Evolutionary conservation across 2,113 vertebrate species (phyloP).

Genomic region (Passerina amoena): DNA sequence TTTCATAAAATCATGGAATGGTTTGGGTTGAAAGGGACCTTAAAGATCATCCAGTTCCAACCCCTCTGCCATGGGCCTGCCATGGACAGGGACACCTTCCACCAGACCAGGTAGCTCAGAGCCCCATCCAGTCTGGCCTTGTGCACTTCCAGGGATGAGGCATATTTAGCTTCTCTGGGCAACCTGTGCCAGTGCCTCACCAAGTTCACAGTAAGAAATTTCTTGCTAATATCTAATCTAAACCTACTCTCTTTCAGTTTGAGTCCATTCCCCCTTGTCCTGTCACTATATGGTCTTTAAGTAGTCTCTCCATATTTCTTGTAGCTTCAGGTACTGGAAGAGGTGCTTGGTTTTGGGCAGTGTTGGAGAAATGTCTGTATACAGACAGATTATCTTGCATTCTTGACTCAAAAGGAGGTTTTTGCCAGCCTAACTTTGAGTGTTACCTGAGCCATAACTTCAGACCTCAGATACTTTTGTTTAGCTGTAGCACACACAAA

Average conservation of each 20-base stretch:
- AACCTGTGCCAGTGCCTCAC: neutral
- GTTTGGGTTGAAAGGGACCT: neutral
- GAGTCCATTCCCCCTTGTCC: neutral
- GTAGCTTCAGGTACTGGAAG: neutral
- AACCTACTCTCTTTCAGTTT: neutral
- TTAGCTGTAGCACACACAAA: neutral
- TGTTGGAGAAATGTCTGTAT: neutral
- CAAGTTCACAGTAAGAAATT: neutral
- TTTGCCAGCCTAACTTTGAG: neutral
- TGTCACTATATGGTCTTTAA: neutral
- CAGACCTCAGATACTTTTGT: neutral
- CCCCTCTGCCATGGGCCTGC: fast-evolving
- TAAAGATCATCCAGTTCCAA: neutral
- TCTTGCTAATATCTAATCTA: neutral
- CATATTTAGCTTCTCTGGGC: neutral
- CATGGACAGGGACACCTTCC: fast-evolving
- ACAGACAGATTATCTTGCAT: neutral
- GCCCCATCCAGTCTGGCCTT: neutral
- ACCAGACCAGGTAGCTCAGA: fast-evolving
- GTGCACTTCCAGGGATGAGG: neutral
- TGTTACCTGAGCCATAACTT: neutral
- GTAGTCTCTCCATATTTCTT: neutral
- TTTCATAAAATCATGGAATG: neutral
- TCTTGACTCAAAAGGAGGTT: neutral
- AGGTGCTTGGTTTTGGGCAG: neutral